Evolutionary conservation across 2,888 invertebrate genomes (phyloP).

Genomic region (Cheiracanthium punctorium): DNA sequence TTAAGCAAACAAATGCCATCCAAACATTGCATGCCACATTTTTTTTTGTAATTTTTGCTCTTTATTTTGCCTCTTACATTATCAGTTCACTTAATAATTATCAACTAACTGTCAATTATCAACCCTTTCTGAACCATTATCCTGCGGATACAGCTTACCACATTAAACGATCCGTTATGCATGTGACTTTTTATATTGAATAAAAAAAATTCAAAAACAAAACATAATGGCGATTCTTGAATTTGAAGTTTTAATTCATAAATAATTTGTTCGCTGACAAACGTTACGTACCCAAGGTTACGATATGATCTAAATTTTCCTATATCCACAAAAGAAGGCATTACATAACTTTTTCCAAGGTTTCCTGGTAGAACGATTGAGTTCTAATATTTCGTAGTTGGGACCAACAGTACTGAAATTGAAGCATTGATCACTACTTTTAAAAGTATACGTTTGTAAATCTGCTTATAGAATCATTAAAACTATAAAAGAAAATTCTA

Average conservation of each 20-base stretch:
- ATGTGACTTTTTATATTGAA: neutral
- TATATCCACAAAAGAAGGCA: too few relatives aligned
- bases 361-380: neutral
- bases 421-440: neutral
- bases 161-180: neutral
- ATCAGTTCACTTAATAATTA: neutral
- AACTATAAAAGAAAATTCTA: too few relatives aligned
- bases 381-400: neutral
- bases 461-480: too few relatives aligned
- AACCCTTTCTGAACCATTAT: neutral
- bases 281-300: too few relatives aligned
- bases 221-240: neutral
- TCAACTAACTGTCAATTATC: neutral
- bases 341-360: too few relatives aligned
- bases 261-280: too few relatives aligned
- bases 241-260: too few relatives aligned
- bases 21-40: neutral
- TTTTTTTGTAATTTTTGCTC: neutral
- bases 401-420: constrained; percentile 2
- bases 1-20: neutral
- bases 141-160: neutral
- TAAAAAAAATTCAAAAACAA: neutral
- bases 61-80: neutral
- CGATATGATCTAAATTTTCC: too few relatives aligned
- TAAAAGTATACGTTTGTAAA: neutral